A percentile compares a stretch with the other conserved stretches of the same genome.
phyloP scores from a whole-genome alignment of 1,140 invertebrate species.

The Drosophila ercepeae region DNA sequence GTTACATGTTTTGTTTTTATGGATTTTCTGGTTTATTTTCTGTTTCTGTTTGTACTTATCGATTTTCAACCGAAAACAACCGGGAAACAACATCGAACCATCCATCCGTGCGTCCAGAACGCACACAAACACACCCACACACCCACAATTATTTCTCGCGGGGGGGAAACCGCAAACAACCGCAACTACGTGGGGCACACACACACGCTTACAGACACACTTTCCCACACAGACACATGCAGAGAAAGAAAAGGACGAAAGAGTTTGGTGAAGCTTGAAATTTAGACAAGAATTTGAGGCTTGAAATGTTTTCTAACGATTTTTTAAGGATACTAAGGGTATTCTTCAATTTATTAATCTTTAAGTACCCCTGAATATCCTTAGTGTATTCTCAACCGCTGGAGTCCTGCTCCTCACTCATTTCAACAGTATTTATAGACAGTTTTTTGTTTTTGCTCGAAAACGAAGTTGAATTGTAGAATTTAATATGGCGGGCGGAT shows the following conservation, averaged over 20 bases:
- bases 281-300: not conserved
- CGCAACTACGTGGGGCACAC: slow-evolving; percentile 37
- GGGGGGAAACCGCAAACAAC: slow-evolving; percentile 50
- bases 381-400: slow-evolving; percentile 16
- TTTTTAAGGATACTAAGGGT: no score
- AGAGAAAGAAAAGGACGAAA: slow-evolving; percentile 3
- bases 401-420: slow-evolving; percentile 30
- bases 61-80: slow-evolving; percentile 64
- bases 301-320: no score
- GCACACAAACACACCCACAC: slow-evolving; percentile 37
- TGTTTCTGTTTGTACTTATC: slow-evolving; percentile 49
- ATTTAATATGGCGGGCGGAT: slow-evolving; percentile 64
- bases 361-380: not conserved
- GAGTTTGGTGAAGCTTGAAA: not conserved
- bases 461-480: slow-evolving; percentile 48
- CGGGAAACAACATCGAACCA: slow-evolving; percentile 56
- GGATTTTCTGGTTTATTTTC: slow-evolving; percentile 32
- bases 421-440: slow-evolving; percentile 69
- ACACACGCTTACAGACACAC: no score
- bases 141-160: slow-evolving; percentile 51
- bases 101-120: slow-evolving; percentile 39
- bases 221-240: no score
- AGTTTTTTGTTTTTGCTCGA: slow-evolving; percentile 45
- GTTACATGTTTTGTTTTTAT: slow-evolving; percentile 33
- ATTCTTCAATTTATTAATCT: no score